phyloP scores from a whole-genome alignment of 2,797 vertebrate species.

The Tokudaia tokunoshimensis region DNA sequence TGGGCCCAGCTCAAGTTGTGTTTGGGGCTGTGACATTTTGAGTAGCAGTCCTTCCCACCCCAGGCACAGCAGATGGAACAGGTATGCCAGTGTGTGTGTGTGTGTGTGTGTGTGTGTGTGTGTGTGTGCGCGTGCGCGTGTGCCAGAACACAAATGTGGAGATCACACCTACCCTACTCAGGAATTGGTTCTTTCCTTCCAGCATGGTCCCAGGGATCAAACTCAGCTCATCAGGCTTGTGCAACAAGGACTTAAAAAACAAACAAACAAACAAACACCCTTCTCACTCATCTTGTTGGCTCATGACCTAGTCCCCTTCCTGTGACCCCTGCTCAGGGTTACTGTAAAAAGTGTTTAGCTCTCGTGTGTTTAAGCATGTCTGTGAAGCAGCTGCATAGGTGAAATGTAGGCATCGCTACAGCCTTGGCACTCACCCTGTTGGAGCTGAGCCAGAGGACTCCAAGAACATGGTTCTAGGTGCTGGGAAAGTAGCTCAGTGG shows the following conservation, averaged over 20 bases:
- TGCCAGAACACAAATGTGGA: background rate
- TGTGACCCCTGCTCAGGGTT: background rate
- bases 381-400: background rate
- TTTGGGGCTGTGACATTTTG: fast-evolving
- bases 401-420: background rate
- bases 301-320: background rate
- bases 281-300: background rate
- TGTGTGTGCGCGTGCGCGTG: background rate
- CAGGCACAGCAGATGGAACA: fast-evolving
- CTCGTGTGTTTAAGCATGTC: background rate
- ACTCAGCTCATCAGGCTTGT: too few species aligned
- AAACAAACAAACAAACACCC: background rate
- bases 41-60: background rate
- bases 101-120: too few species aligned
- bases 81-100: background rate
- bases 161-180: background rate
- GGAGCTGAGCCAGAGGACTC: fast-evolving
- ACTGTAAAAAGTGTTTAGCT: background rate
- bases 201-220: background rate
- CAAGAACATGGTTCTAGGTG: background rate
- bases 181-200: background rate
- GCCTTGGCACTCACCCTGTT: background rate
- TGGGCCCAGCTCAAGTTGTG: background rate
- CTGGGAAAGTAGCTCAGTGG: background rate
- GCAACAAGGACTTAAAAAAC: background rate